Base-by-base conservation (phyloP, 2,888 invertebrate species). In the Pheosia gnoma region DNA sequence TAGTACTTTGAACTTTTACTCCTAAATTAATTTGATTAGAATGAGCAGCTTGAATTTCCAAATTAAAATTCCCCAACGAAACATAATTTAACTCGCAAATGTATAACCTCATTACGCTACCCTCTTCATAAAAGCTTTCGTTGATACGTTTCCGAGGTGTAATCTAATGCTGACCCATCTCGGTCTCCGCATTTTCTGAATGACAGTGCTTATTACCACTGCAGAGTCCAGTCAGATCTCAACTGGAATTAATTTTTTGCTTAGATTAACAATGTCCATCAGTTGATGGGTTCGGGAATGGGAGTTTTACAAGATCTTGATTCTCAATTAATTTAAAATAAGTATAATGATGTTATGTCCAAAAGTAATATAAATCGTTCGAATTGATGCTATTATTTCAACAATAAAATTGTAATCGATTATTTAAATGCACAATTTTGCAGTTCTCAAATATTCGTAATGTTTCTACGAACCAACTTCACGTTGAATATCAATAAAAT, bases 81-180 rank as follows among this genome's bases (percentile, higher is more conserved):
- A 79, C 74, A 78, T 84, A 81, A 83, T 88, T 86, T 74, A 68
- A 62, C 72, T 84, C 77, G 80, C 75, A 82, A 86, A 86, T 81
- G 79, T 86, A 85, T 87, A 86, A 88, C 83, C 80, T 88, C 81
- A 84, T 89, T 88, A 85, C 78, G 74, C 75, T 83, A 86, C 89
- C 89, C 89, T 89, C 83, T 84, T 89, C 86, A 86, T 77, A 77
- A 76, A 70, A 80, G 84, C 81, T 86, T 85, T 83, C 72, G 72
- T 75, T 84, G 82, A 85, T 86, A 83, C 79, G 79, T 83, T 83
- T 80, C 75, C 65, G 72, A 80, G 80, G 77, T 79, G 81, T 85
- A 85, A 86, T 86, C 83, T 84, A 84, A 86, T 80, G 75, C 81
- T 74, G 83, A 78, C 83, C 82, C 75, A 68, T 75, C 69, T 72